A percentile compares a stretch with the other conserved stretches of the same genome.
Evolutionary conservation across 2,797 vertebrate species (phyloP).

Genomic region (Paguma larvata): DNA sequence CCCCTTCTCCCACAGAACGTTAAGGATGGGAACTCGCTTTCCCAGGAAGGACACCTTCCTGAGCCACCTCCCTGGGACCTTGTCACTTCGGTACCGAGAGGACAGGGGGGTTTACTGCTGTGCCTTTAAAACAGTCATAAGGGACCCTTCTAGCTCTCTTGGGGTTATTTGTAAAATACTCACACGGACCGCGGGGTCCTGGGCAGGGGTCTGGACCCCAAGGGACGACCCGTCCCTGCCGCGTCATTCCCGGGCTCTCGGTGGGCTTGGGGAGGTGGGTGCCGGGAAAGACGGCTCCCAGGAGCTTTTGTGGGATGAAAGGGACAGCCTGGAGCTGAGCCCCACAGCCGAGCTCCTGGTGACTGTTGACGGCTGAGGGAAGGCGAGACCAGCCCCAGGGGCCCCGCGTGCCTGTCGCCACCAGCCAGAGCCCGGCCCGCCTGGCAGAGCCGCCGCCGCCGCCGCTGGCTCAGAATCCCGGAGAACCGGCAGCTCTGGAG

Average conservation of each 20-base stretch:
- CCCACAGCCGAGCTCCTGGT: background rate
- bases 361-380: fast-evolving
- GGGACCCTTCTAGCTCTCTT: background rate
- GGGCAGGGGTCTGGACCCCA: background rate
- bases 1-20: background rate
- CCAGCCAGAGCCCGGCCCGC: background rate
- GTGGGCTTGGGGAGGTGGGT: background rate
- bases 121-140: background rate
- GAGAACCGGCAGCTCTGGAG: background rate
- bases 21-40: background rate
- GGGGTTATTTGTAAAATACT: too few relatives aligned
- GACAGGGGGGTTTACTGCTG: background rate
- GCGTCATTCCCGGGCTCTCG: background rate
- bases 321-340: background rate
- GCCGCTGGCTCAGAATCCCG: background rate
- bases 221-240: background rate
- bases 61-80: background rate
- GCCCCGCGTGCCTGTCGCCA: background rate
- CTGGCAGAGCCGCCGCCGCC: too few relatives aligned
- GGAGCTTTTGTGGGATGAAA: fast-evolving
- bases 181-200: background rate
- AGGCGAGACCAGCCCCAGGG: background rate
- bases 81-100: background rate
- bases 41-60: background rate
- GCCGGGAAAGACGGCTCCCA: background rate